phyloP scores from a whole-genome alignment of 2,797 vertebrate species.

The Clamator glandarius region DNA sequence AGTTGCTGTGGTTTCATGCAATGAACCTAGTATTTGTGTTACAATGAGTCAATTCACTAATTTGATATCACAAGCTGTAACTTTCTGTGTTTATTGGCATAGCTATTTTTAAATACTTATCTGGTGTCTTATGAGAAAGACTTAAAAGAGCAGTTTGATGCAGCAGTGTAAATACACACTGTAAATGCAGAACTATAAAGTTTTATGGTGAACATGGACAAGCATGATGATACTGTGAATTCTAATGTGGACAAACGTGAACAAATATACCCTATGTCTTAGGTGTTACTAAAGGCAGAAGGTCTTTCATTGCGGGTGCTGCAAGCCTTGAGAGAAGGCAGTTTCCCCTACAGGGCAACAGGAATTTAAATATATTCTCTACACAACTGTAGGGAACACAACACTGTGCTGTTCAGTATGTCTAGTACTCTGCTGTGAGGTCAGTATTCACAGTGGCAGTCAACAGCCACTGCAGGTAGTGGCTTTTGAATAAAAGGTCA shows the following conservation, averaged over 20 bases:
- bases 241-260: not conserved
- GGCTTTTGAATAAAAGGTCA: conserved; percentile 72
- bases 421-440: conserved; percentile 52
- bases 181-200: not conserved
- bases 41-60: not conserved
- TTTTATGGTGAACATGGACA: not conserved
- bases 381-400: conserved; percentile 4
- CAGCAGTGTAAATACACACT: not conserved
- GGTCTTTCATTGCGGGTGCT: not conserved
- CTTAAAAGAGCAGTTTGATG: not conserved
- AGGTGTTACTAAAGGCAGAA: conserved; percentile 6
- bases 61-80: not conserved
- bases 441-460: conserved; percentile 64
- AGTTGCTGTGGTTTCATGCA: not conserved
- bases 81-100: conserved; percentile 10
- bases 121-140: not conserved
- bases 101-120: not conserved
- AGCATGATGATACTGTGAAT: not conserved
- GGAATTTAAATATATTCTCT: conserved; percentile 52
- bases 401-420: conserved; percentile 12
- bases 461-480: conserved; percentile 69
- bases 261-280: not conserved
- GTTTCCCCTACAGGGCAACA: conserved; percentile 3
- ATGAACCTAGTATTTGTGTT: not conserved
- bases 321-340: not conserved